A percentile compares a stretch with the other conserved stretches of the same genome.
Conservation (phyloP, 2,797 vertebrate species). For the Chelmon rostratus region DNA sequence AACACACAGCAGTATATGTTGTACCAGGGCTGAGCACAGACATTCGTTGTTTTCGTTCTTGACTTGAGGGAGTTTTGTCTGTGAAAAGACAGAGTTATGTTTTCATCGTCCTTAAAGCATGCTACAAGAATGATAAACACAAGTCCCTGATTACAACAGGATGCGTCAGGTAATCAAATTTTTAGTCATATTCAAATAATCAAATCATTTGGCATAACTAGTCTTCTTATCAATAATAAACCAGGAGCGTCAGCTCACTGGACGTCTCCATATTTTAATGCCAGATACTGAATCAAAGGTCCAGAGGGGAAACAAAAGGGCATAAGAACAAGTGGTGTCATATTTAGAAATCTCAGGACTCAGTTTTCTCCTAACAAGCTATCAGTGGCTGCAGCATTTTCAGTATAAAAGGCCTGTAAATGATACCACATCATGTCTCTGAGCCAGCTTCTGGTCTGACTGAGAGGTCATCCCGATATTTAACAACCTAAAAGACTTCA, state of each 20-base stretch:
- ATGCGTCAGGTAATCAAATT: not conserved
- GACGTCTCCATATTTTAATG: not conserved
- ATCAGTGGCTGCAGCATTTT: slow-evolving; percentile 6
- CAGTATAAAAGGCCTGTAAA: not conserved
- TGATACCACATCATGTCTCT: not conserved
- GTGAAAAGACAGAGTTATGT: not conserved
- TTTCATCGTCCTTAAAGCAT: slow-evolving; percentile 6
- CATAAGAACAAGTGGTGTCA: not conserved
- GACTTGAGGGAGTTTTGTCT: slow-evolving; percentile 3
- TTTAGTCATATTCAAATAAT: not conserved
- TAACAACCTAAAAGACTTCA: no score
- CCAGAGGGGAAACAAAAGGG: not conserved
- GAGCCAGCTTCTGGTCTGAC: not conserved
- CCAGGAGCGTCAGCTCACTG: no score
- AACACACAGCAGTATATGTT: slow-evolving; percentile 4
- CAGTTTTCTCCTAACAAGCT: not conserved
- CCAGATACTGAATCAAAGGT: slow-evolving; percentile 3
- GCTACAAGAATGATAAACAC: not conserved
- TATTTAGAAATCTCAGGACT: not conserved
- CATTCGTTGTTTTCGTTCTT: slow-evolving; percentile 6
- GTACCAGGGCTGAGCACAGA: not conserved
- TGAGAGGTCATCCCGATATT: no score
- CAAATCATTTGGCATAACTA: no score
- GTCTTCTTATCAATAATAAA: no score
- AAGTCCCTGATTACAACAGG: not conserved